A percentile compares a stretch with the other conserved stretches of the same genome.
These are phyloP conservation scores for Dinomys branickii DNA, from an alignment of 2,113 vertebrate species.

Conservation along the genomic window DNA sequence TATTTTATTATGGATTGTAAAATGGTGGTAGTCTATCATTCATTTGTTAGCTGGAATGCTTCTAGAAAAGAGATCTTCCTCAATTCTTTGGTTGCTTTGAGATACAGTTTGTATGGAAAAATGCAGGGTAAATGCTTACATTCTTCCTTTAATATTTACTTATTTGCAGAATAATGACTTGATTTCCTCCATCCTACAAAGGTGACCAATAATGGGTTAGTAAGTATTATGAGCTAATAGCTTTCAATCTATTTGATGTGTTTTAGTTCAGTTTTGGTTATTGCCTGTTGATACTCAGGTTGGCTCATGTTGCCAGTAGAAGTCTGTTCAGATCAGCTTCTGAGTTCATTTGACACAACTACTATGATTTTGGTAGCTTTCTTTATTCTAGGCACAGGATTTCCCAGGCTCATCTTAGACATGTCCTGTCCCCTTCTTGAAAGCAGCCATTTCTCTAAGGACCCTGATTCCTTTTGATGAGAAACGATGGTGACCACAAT, in stretches of 20 bases:
- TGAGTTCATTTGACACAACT: conserved; percentile 38
- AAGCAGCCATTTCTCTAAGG: conserved; percentile 46
- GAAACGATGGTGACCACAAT: conserved; percentile 18
- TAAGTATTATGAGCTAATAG: conserved; percentile 42
- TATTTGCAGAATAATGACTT: conserved; percentile 54
- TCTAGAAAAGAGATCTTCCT: conserved; percentile 51
- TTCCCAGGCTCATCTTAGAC: conserved; percentile 10
- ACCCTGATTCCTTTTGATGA: conserved; percentile 41
- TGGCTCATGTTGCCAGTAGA: not conserved
- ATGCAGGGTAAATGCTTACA: conserved; percentile 43
- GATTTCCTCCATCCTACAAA: conserved; percentile 39
- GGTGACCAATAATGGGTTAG: conserved; percentile 51
- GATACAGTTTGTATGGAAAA: conserved; percentile 15
- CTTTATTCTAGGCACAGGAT: conserved; percentile 9
- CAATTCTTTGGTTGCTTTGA: conserved; percentile 40
- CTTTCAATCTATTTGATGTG: not conserved
- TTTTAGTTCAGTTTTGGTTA: conserved; percentile 10
- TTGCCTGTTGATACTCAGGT: not conserved
- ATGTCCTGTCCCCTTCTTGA: conserved; percentile 16
- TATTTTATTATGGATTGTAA: conserved; percentile 2
- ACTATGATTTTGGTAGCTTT: conserved; percentile 43
- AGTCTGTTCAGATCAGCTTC: conserved; percentile 26
- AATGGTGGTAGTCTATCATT: conserved; percentile 1
- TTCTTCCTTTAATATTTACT: conserved; percentile 51
- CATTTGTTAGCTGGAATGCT: conserved; percentile 31